Base-by-base conservation (phyloP, 2,113 vertebrate species). In the Ageneiosus marmoratus region DNA sequence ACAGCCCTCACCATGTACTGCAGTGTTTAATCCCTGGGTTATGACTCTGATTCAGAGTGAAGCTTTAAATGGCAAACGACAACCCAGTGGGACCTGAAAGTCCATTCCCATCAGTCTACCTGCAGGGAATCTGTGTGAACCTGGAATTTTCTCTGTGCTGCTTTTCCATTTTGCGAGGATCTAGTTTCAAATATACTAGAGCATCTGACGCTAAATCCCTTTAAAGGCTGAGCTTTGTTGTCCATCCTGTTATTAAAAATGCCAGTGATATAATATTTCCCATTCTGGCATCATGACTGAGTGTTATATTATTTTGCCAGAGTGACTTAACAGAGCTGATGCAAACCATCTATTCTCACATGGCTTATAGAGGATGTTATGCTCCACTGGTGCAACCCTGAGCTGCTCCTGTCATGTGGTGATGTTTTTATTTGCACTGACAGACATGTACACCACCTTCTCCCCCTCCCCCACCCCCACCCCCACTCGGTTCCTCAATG, bases 161-260 rank as follows among this genome's bases (percentile, higher is more conserved):
- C 87, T 82, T 53, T 67, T 18, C 56, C 46, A 73, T 63, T 82
- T 79, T 46, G 44, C 55, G 51, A 73, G 70, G 88, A 88, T 91
- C 86, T 85, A 11, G 41, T 93, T 91, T 90, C 87, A 87, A 79
- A 84, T 83, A 24, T 76, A 82, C 85, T 79, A 86, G 84, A 84
- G 85, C 70, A 8, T 67, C 72, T 51, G 74, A 27, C 87, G 27
- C 29, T 48, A 75, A 55, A 82, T 88, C 83, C 88, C 87, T 84
- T 87, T 89, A 89, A 91, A 91, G 83, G 55, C 11, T 84, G 62
- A 75, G 70, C 51, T 86, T 86, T 76, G 55, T 6, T 87, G 50
- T 88, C 85, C 86, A 84, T 91, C 88, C 89, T 88, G 89, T 89
- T 87, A 86, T 90, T 91, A 90, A 93, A 88, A 81, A 88, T 88